A percentile compares a stretch with the other conserved stretches of the same genome.
Evolutionary conservation across 1,140 invertebrate species (phyloP).

Genomic region (Formica exsecta): DNA sequence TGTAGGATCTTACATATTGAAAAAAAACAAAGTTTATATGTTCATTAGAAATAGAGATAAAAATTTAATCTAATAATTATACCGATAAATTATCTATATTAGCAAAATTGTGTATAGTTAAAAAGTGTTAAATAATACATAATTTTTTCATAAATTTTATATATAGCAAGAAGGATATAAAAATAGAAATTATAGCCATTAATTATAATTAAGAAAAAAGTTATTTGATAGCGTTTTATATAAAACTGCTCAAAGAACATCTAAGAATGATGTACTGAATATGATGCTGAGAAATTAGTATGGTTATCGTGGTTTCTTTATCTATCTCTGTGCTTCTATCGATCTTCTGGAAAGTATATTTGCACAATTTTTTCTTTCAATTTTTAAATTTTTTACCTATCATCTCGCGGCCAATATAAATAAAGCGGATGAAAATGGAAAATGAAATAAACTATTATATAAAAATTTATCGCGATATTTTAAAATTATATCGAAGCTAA

Average conservation of each 20-base stretch:
- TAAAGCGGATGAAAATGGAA: neutral
- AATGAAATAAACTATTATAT: conserved; percentile 3
- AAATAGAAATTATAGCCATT: neutral
- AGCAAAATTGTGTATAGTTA: neutral
- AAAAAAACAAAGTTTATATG: neutral
- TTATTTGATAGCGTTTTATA: neutral
- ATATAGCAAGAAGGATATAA: too few species aligned
- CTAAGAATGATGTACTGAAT: neutral
- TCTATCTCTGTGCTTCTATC: neutral
- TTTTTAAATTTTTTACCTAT: neutral
- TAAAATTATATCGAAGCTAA: neutral
- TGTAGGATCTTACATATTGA: neutral
- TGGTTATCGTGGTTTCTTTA: neutral
- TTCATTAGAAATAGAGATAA: neutral
- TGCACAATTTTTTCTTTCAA: neutral
- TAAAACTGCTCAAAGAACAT: neutral
- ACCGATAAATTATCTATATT: neutral
- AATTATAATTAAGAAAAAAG: neutral
- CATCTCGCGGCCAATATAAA: neutral
- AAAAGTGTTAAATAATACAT: neutral
- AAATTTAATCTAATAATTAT: neutral
- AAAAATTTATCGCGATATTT: neutral
- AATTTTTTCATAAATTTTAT: neutral
- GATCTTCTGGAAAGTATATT: neutral
- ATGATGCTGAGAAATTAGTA: neutral